Base-by-base conservation (phyloP, 2,113 vertebrate genomes). In the Parus major region DNA sequence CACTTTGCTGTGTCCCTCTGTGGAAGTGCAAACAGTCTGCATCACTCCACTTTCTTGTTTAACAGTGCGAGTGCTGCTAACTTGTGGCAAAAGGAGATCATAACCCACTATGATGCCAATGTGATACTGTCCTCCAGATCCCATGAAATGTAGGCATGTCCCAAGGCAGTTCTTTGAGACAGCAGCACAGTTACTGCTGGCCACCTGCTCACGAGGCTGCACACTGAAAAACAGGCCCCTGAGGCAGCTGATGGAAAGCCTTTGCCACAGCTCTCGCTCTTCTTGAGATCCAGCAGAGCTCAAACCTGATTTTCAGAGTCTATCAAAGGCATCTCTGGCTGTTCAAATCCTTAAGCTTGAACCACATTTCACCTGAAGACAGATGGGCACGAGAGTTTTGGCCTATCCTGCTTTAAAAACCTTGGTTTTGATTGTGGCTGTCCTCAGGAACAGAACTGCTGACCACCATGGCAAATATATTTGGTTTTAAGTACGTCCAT, bases 91-190 rank as follows among this genome's bases (percentile, higher is more conserved):
- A 53, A 76, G 24, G 36, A 47, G 11, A 1, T 3, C 24, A 10
- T 2, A 24, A 22, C 39, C 27, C n/a, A 42, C 25, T 22, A 0
- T 1, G 23, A 18, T 13, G n/a, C 24, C 31, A 7, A 1, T 11
- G 24, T 2, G 10, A 10, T 25, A 31, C 59, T 73, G 22, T 53
- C 41, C 31, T 86, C 50, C 21, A 24, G 35, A 28, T 18, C 23
- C 47, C 33, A 12, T 5, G 16, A 39, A 35, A 44, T 2, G 4
- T 3, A 4, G 7, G 12, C 6, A 9, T 31, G 4, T 39, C n/a
- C 83, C 63, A 47, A 7, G 12, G 59, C 49, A 82, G 25, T 21
- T 42, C 23, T 36, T 29, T 39, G 68, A 66, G 55, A 12, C 9
- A 44, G 5, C 7, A 63, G 76, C 44, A n/a, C 11, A 31, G 36